A percentile compares a stretch with the other conserved stretches of the same genome.
Evolutionary conservation across 2,888 invertebrate species (phyloP).

Genomic region (Urechis unicinctus): DNA sequence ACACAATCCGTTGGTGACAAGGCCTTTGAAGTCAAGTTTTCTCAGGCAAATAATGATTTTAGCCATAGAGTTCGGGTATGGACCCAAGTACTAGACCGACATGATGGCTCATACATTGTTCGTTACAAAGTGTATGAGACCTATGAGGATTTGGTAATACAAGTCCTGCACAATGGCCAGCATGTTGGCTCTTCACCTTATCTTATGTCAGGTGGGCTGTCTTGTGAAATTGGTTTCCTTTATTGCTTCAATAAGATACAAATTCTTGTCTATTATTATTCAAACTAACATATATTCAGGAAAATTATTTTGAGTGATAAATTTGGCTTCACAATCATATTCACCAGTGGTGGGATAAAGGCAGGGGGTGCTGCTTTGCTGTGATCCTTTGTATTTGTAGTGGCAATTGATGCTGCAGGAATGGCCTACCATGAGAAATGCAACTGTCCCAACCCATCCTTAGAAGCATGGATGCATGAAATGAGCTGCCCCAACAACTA

Average conservation of each 20-base stretch:
- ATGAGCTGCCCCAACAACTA: conserved; percentile 59
- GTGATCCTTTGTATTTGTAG: not conserved
- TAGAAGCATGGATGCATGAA: conserved; percentile 62
- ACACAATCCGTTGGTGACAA: conserved; percentile 54
- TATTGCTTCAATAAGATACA: too few relatives aligned
- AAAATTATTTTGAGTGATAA: too few relatives aligned
- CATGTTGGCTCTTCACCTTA: conserved; percentile 64
- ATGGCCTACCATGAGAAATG: conserved; percentile 76
- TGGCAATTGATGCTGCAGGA: conserved; percentile 50
- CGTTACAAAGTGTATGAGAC: conserved; percentile 59
- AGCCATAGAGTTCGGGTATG: conserved; percentile 56
- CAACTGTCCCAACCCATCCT: conserved; percentile 65
- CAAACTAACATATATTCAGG: too few relatives aligned
- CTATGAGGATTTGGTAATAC: conserved; percentile 66
- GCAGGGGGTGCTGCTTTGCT: too few relatives aligned
- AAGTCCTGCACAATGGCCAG: conserved; percentile 60
- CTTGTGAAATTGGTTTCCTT: not conserved
- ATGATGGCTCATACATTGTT: conserved; percentile 76
- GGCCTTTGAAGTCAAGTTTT: conserved; percentile 55
- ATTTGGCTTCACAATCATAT: too few relatives aligned
- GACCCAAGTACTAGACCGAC: conserved; percentile 71
- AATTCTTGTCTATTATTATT: too few relatives aligned
- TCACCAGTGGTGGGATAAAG: too few relatives aligned
- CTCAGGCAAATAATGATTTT: conserved; percentile 51
- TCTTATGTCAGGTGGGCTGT: conserved; percentile 58